Conservation (phyloP, 2,797 vertebrate genomes). For the Bradypodion ventrale region DNA sequence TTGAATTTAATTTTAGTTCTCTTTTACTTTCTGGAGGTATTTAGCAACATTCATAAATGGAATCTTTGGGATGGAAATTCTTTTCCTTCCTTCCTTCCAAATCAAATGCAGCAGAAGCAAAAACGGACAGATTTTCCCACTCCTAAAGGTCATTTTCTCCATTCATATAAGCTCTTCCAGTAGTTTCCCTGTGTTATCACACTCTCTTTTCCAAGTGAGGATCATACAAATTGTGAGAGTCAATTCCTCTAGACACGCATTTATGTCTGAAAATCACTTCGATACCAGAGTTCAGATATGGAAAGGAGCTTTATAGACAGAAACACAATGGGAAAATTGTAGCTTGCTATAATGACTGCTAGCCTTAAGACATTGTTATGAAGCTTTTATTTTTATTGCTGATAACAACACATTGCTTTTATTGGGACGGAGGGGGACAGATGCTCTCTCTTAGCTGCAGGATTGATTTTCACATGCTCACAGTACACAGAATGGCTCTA, state of each 20-base stretch:
- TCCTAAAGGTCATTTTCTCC: background rate
- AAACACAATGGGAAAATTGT: slow-evolving; percentile 15
- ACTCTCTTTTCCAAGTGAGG: background rate
- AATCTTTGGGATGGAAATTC: too few species aligned
- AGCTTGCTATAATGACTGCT: background rate
- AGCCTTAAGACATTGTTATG: slow-evolving; percentile 10
- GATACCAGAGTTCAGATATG: background rate
- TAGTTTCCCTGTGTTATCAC: background rate
- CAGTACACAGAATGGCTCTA: background rate
- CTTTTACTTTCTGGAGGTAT: too few species aligned
- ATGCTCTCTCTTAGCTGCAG: background rate
- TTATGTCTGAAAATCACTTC: slow-evolving; percentile 1
- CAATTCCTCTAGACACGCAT: background rate
- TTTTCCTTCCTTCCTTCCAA: too few species aligned
- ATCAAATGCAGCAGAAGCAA: too few species aligned
- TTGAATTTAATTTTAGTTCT: too few species aligned
- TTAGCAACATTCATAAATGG: too few species aligned
- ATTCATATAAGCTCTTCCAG: background rate
- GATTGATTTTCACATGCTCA: background rate
- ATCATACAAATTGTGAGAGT: background rate
- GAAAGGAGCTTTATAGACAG: slow-evolving; percentile 11
- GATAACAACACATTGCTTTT: slow-evolving; percentile 15
- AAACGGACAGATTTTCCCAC: too few species aligned
- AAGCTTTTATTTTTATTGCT: slow-evolving; percentile 21
- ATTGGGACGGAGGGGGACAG: background rate